Evolutionary conservation across 2,888 invertebrate genomes (phyloP), one percentile per base, ranked within the genome.

Genomic region (Drosophila monieri): DNA sequence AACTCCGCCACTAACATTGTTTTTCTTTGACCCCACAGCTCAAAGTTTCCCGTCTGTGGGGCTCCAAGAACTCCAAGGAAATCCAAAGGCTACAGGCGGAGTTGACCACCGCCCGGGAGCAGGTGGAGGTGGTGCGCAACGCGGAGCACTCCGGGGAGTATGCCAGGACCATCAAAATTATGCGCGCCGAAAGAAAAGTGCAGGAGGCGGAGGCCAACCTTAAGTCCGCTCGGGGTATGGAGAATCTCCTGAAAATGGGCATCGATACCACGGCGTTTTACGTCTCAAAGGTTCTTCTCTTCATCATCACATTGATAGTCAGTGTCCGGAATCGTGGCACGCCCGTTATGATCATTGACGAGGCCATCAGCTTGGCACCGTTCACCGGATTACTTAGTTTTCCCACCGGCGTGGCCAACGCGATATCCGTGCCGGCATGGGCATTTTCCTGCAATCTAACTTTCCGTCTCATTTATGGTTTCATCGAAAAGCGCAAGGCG

Each of bases 351-450:
- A 78, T 92, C 35, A 90, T 93, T 25, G 90, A 90, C n/a, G 85
- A 91, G 12, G 85, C 86, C 10, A 91, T 92, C 56, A 91, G 92
- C 80, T 87, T 93, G 61, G 88, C 84, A 44, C 93, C 93, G 3
- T 91, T 93, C 64, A 89, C 89, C n/a, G 89, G 89, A 4, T 64
- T 93, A 5, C 90, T 93, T 18, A 92, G 92, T 2, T 93, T 92
- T 88, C 93, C 93, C 10, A 92, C 92, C 53, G 91, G 91, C 8
- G 77, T 91, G n/a, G 76, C 81, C 1, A 93, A 93, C 80, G 91
- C 91, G 2, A 90, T 93, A 43, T 93, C 93, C 0, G 92, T 93
- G 57, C 93, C 93, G 55, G 91, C 92, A 66, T 93, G 93, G 93
- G 90, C 92, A 0, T 89, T 93, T 61, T 92, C 93, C 10, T 92